A percentile compares a stretch with the other conserved stretches of the same genome.
phyloP scores from a whole-genome alignment of 2,113 vertebrate genomes.

The Oryzias woworae region DNA sequence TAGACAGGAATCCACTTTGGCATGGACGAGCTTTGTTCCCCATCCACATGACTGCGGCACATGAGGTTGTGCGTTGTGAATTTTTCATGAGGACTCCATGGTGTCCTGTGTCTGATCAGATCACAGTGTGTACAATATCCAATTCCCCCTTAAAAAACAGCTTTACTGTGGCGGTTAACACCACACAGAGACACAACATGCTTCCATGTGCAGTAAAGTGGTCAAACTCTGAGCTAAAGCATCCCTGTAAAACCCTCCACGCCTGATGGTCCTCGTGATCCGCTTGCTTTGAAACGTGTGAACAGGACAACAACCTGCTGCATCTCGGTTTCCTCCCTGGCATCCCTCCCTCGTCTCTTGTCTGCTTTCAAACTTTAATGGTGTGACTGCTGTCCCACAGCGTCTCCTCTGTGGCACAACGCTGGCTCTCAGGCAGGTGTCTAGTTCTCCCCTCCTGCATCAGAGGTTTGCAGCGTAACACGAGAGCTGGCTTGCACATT shows the following conservation, averaged over 20 bases:
- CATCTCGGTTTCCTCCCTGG: slow-evolving; percentile 6
- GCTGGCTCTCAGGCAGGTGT: slow-evolving; percentile 43
- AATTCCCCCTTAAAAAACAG: slow-evolving; percentile 5
- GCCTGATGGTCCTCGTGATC: not conserved
- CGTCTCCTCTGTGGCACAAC: slow-evolving; percentile 29
- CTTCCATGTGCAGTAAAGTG: not conserved
- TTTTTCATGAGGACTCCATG: slow-evolving; percentile 54
- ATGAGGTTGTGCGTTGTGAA: slow-evolving; percentile 43
- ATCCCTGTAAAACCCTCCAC: not conserved
- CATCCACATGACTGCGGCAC: not conserved
- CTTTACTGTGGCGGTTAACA: not conserved
- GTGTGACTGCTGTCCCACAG: slow-evolving; percentile 17
- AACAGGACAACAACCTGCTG: not conserved
- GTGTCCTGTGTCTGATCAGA: slow-evolving; percentile 33
- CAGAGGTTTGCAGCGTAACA: slow-evolving; percentile 46
- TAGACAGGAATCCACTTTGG: not conserved
- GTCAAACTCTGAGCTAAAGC: not conserved
- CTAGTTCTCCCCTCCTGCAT: slow-evolving; percentile 36
- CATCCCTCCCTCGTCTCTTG: slow-evolving; percentile 18
- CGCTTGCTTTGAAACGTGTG: slow-evolving; percentile 1
- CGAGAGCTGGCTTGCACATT: slow-evolving; percentile 35
- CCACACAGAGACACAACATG: not conserved
- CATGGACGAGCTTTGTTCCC: not conserved
- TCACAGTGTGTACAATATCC: slow-evolving; percentile 13
- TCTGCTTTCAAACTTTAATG: slow-evolving; percentile 62